phyloP scores from a whole-genome alignment of 2,888 invertebrate species.

The Taenaris catops region DNA sequence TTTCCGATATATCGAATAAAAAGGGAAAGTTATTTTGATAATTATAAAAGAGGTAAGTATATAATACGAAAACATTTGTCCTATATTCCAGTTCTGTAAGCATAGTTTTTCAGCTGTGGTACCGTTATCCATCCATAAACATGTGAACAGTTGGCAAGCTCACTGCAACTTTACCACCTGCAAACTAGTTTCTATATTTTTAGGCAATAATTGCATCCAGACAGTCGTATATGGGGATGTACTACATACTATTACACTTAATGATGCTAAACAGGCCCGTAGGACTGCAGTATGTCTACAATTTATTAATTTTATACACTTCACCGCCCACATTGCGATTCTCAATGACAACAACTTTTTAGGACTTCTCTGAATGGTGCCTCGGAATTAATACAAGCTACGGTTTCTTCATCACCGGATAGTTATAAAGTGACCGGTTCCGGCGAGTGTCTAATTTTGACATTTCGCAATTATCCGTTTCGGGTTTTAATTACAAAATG shows the following conservation, averaged over 20 bases:
- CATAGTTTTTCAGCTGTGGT: no score
- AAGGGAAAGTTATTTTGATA: no score
- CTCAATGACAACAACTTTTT: constrained; percentile 15
- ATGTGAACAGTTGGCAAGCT: no score
- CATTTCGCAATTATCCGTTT: constrained; percentile 1
- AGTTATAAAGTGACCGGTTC: constrained; percentile 4
- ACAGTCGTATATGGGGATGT: constrained; percentile 16
- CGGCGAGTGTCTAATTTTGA: constrained; percentile 3
- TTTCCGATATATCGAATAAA: no score
- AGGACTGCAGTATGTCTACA: constrained; percentile 6
- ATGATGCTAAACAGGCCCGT: constrained; percentile 8
- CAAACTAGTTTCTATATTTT: constrained; percentile 12
- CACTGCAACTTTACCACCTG: no score
- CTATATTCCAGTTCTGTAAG: no score
- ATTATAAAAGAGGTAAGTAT: no score
- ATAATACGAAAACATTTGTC: no score
- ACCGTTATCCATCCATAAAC: no score
- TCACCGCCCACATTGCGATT: constrained; percentile 7
- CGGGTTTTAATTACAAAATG: no score
- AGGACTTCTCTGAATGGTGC: constrained; percentile 6
- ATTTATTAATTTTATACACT: constrained; percentile 12
- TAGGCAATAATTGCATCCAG: constrained; percentile 9
- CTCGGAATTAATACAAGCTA: constrained; percentile 6
- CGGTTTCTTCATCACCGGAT: constrained; percentile 4
- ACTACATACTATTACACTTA: constrained; percentile 13